Percentiles rank a stretch among this genome's conserved stretches.
Evolutionary conservation across 2,797 vertebrate species (phyloP).

Genomic region (Siniperca scherzeri): DNA sequence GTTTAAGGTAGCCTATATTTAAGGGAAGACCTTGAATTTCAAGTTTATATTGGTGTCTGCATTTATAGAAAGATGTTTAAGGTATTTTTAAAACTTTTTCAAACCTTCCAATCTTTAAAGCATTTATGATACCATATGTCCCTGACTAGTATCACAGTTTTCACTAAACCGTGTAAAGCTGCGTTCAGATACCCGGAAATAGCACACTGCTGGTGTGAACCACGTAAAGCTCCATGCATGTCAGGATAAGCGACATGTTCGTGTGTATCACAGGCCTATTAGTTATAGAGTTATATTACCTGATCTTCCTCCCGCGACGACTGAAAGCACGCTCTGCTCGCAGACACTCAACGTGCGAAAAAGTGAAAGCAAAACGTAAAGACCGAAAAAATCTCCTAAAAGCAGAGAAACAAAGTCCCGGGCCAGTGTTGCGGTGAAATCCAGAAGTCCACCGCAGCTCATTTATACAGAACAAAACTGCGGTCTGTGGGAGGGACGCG

Average conservation of each 20-base stretch:
- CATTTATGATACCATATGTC: too few species aligned
- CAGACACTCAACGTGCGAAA: neutral
- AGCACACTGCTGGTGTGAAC: neutral
- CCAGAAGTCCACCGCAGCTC: neutral
- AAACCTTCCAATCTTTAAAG: neutral
- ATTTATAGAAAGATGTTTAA: neutral
- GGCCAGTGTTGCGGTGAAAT: rapidly evolving
- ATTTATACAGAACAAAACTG: constrained; percentile 29
- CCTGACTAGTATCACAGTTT: neutral
- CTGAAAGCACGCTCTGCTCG: neutral
- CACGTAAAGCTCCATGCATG: neutral
- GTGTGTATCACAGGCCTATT: too few species aligned
- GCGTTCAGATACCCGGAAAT: constrained; percentile 20
- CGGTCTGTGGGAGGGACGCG: constrained; percentile 57
- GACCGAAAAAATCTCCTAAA: neutral
- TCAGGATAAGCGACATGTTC: neutral
- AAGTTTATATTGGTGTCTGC: neutral
- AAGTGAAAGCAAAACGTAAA: constrained; percentile 25
- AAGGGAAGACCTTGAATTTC: neutral
- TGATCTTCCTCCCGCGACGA: neutral
- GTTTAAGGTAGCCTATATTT: neutral
- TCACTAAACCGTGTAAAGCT: neutral
- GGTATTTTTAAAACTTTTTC: neutral
- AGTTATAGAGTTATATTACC: constrained; percentile 22
- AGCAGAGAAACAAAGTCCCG: rapidly evolving